Conservation (phyloP, 1,140 invertebrate genomes). For the Drosophila subpulchrella region DNA sequence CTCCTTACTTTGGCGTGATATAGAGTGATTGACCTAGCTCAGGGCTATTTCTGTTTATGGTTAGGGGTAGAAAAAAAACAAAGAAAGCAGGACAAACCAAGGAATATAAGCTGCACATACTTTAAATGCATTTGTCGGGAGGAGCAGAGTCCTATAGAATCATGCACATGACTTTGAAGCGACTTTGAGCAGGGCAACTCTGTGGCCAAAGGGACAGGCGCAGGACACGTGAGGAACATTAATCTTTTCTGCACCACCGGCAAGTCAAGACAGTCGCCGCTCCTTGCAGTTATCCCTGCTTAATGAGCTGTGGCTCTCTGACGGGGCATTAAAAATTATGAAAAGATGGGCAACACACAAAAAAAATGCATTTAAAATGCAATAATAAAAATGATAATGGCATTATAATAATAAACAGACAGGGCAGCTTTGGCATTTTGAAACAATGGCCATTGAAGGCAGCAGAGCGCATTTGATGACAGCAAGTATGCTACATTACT, state of each 20-base stretch:
- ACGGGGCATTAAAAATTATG: conserved; percentile 75
- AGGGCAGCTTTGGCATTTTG: conserved; percentile 19
- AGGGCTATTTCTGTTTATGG: conserved; percentile 39
- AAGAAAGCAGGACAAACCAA: conserved; percentile 32
- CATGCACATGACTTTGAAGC: conserved; percentile 81
- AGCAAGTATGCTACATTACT: conserved; percentile 79
- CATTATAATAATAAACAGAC: conserved; percentile 73
- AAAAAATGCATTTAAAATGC: conserved; percentile 79
- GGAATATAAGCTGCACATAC: conserved; percentile 46
- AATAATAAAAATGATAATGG: conserved; percentile 82
- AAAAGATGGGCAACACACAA: conserved; percentile 30
- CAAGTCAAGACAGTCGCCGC: conserved; percentile 49
- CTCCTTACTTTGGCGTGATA: conserved; percentile 34
- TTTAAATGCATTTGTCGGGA: conserved; percentile 70
- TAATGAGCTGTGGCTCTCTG: conserved; percentile 70
- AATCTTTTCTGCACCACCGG: conserved; percentile 64
- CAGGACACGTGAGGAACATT: conserved; percentile 60
- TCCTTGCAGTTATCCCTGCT: conserved; percentile 41
- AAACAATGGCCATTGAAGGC: conserved; percentile 49
- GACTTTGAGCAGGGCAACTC: conserved; percentile 53
- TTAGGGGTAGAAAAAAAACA: conserved; percentile 9
- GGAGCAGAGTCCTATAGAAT: conserved; percentile 44
- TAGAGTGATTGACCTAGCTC: conserved; percentile 69
- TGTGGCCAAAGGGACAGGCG: conserved; percentile 1
- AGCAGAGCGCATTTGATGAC: conserved; percentile 75